Evolutionary conservation across 2,888 invertebrate genomes (phyloP).

Genomic region (Stratiomys singularior): DNA sequence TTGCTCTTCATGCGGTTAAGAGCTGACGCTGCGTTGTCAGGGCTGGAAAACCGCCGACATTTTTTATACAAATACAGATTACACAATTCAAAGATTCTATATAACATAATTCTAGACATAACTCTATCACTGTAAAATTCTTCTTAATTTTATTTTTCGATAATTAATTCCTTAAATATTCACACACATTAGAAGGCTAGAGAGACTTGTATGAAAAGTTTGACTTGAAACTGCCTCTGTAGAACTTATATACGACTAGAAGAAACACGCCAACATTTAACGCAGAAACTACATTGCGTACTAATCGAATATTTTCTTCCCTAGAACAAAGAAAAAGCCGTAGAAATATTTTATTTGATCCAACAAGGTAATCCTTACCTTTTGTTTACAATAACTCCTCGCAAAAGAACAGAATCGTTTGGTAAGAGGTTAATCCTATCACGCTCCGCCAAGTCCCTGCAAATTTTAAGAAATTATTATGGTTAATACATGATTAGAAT

Average conservation of each 20-base stretch:
- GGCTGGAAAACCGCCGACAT: too few species aligned
- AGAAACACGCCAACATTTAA: conserved; percentile 57
- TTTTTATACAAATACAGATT: too few species aligned
- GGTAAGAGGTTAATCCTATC: background rate
- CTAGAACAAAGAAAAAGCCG: conserved; percentile 52
- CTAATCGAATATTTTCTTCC: background rate
- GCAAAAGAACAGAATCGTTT: conserved; percentile 22
- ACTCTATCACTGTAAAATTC: too few species aligned
- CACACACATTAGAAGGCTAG: too few species aligned
- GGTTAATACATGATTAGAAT: too few species aligned
- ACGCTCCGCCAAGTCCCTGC: background rate
- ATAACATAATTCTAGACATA: too few species aligned
- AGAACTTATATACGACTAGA: conserved; percentile 30
- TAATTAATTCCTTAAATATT: too few species aligned
- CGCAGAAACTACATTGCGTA: background rate
- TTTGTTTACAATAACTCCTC: conserved; percentile 5
- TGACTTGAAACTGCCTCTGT: conserved; percentile 1
- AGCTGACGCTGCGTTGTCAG: too few species aligned
- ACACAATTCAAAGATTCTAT: too few species aligned
- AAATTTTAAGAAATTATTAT: background rate
- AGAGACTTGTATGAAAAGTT: conserved; percentile 12
- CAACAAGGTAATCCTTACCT: conserved; percentile 28
- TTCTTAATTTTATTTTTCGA: too few species aligned
- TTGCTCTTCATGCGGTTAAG: too few species aligned
- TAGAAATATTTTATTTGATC: conserved; percentile 1